A percentile compares a stretch with the other conserved stretches of the same genome.
phyloP scores from a whole-genome alignment of 1,140 invertebrate species.

The Aricia agestis region DNA sequence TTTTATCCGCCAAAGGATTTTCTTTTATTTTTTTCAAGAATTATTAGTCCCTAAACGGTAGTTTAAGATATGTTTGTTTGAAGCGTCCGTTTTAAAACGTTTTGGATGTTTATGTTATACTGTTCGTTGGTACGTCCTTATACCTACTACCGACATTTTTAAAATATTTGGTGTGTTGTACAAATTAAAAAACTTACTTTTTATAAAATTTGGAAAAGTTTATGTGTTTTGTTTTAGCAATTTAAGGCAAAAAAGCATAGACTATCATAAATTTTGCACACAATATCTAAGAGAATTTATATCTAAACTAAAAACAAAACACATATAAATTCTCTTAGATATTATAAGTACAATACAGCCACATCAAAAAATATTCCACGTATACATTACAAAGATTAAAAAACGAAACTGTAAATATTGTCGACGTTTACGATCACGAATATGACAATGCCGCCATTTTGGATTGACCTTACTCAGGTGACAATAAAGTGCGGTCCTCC shows the following conservation, averaged over 20 bases:
- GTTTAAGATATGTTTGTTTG: constrained; percentile 41
- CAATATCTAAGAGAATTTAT: too few relatives aligned
- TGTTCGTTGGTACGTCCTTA: too few relatives aligned
- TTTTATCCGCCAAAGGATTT: constrained; percentile 47
- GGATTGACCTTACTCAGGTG: constrained; percentile 63
- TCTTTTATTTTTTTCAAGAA: constrained; percentile 65
- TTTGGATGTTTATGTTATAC: not conserved
- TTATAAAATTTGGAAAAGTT: too few relatives aligned
- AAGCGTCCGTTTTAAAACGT: not conserved
- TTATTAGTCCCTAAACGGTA: constrained; percentile 61
- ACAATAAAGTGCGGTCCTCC: constrained; percentile 49
- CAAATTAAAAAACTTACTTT: too few relatives aligned
- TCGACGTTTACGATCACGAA: constrained; percentile 5
- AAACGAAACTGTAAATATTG: not conserved
- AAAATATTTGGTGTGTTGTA: too few relatives aligned
- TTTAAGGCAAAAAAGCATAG: too few relatives aligned
- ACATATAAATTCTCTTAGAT: too few relatives aligned
- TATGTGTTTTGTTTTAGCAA: too few relatives aligned
- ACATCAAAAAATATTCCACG: not conserved
- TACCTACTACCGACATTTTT: too few relatives aligned
- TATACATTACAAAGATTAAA: not conserved
- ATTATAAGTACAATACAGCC: too few relatives aligned
- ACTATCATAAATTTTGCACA: too few relatives aligned
- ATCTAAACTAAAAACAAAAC: too few relatives aligned
- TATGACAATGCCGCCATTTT: constrained; percentile 28